Conservation (phyloP, 2,888 invertebrate species). For the Apodemia hepburni region DNA sequence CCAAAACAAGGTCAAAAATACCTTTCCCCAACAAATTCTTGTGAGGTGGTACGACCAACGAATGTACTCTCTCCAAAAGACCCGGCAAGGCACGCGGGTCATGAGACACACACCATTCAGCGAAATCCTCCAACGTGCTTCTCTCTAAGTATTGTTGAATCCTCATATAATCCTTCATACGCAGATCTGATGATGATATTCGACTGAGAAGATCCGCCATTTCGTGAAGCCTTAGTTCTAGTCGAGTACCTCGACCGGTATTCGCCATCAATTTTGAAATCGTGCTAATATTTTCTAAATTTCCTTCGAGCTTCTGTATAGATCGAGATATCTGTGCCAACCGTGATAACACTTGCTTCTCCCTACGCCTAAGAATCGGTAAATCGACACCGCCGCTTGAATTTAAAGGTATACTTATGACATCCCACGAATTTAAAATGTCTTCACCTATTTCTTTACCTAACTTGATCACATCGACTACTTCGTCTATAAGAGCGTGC, state of each 20-base stretch:
- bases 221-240: conserved; percentile 82
- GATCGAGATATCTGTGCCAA: conserved; percentile 50
- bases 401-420: conserved; percentile 79
- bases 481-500: conserved; percentile 77
- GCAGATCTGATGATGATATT: conserved; percentile 79
- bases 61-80: conserved; percentile 83
- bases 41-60: conserved; percentile 77
- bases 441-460: conserved; percentile 81
- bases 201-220: conserved; percentile 80
- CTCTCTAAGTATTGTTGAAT: conserved; percentile 77
- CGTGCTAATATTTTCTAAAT: conserved; percentile 49
- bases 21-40: conserved; percentile 65
- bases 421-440: conserved; percentile 82
- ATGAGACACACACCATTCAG: conserved; percentile 84
- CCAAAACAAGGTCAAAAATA: conserved; percentile 55
- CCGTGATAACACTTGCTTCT: conserved; percentile 80
- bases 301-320: conserved; percentile 52
- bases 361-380: conserved; percentile 81
- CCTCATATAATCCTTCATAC: conserved; percentile 80
- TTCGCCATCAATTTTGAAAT: conserved; percentile 57
- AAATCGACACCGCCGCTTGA: conserved; percentile 75
- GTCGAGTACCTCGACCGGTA: conserved; percentile 55
- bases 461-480: conserved; percentile 80
- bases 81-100: conserved; percentile 82
- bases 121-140: conserved; percentile 85